Evolutionary conservation across 1,140 invertebrate genomes (phyloP), one percentile per base, ranked within the genome.

Genomic region (Trachelipus rathkii): DNA sequence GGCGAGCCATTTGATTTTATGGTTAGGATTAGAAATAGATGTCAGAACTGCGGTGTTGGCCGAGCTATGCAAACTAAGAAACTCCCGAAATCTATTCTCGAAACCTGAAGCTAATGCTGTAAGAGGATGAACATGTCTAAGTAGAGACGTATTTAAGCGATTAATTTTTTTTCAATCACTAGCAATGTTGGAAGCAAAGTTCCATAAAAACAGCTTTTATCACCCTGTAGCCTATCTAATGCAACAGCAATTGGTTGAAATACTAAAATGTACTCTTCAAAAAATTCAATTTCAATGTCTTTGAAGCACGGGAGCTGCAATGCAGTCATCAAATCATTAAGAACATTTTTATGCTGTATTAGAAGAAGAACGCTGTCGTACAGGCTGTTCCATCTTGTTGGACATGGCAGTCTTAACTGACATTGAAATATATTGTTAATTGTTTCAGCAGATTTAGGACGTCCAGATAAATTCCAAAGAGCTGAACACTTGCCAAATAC

Each of bases 401-500:
- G 15, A 73, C 71, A 77, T 45, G 76, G 71, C 10, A 77, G 45
- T n/a, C 45, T 50, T 60, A 73, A 21, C 71, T 60, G 44, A 19
- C 70, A 74, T 15, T 60, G 45, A 43, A 73, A 68, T n/a, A 70
- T 33, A 46, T 77, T 70, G 44, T 24, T 9, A 15, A 75, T 75
- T 6, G 66, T 33, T 75, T 24, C 73, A 33, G 73, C 71, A 77
- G 71, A 75, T 43, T 73, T 74, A 19, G 76, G 76, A 15, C 71
- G 44, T 21, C 70, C 71, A 53, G 44, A 72, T 74, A 23, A 66
- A 44, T 77, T 74, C 71, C 70, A 77, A 23, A 77, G 46, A 46
- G 71, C 71, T 60, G 76, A 77, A 44, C 76, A 77, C 46, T 73
- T 77, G 11, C 76, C 71, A 33, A 77, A 76, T 46, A 67, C 71